Conservation (phyloP, 2,797 vertebrate genomes). For the Capromys pilorides region DNA sequence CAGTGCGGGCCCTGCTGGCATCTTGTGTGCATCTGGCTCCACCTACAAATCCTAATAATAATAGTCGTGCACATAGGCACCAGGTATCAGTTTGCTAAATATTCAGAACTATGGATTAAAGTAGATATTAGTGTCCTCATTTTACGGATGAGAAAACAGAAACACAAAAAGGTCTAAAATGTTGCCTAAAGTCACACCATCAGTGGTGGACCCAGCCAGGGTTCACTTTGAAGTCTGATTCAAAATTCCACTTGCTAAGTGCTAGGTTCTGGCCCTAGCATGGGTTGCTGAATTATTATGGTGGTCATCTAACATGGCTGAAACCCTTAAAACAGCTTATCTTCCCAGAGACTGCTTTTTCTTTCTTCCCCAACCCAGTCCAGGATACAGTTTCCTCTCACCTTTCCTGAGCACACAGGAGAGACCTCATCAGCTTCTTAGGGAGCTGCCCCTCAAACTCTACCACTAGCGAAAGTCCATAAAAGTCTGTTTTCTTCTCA, state of each 20-base stretch:
- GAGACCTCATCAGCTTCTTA: too few species aligned
- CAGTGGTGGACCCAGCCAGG: not conserved
- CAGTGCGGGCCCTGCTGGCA: not conserved
- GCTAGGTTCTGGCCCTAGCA: too few species aligned
- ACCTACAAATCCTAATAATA: not conserved
- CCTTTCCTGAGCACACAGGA: too few species aligned
- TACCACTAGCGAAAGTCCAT: too few species aligned
- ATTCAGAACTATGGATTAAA: not conserved
- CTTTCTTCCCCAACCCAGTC: too few species aligned
- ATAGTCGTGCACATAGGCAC: fast-evolving
- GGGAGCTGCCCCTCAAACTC: too few species aligned
- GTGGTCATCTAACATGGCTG: too few species aligned
- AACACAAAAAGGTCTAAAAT: not conserved
- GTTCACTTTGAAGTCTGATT: not conserved
- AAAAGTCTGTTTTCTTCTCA: too few species aligned
- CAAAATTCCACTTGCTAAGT: not conserved
- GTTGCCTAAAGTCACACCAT: not conserved
- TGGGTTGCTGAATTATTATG: too few species aligned
- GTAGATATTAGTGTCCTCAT: not conserved
- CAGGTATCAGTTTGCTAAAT: not conserved
- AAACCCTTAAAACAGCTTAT: too few species aligned
- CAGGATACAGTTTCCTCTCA: too few species aligned
- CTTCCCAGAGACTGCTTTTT: too few species aligned
- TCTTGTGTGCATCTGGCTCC: not conserved
- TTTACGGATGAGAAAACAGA: slow-evolving; percentile 8